A percentile compares a stretch with the other conserved stretches of the same genome.
These are phyloP conservation scores for Cataglyphis cursor DNA, from an alignment of 2,888 invertebrate genomes.

Conservation along the genomic window DNA sequence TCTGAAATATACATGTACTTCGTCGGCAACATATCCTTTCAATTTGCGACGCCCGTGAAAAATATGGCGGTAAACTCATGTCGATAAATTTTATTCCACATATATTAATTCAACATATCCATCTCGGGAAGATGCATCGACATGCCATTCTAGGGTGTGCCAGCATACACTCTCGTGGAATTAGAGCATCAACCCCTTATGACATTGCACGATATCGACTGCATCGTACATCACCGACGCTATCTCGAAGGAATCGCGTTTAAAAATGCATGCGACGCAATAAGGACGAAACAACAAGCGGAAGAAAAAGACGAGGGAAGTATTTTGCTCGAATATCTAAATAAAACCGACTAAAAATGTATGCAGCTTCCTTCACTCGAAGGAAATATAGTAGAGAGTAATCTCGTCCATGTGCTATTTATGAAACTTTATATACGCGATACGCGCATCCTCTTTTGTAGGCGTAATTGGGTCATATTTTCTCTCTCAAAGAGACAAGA, in stretches of 20 bases:
- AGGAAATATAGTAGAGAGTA: conserved; percentile 36
- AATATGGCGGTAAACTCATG: conserved; percentile 25
- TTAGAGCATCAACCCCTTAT: conserved; percentile 62
- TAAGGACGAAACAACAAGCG: conserved; percentile 43
- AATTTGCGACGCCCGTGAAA: conserved; percentile 5
- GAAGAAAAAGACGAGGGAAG: conserved; percentile 37
- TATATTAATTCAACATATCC: conserved; percentile 66
- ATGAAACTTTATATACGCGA: conserved; percentile 51
- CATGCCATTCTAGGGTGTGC: conserved; percentile 59
- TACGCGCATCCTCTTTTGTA: conserved; percentile 38
- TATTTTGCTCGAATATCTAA: conserved; percentile 51
- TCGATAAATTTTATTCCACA: conserved; percentile 62
- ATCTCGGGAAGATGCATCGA: conserved; percentile 62
- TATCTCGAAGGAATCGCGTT: conserved; percentile 52
- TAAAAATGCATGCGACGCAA: conserved; percentile 54
- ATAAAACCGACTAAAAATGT: conserved; percentile 52
- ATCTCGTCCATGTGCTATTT: conserved; percentile 55
- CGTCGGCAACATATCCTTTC: conserved; percentile 28
- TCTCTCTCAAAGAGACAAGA: conserved; percentile 50
- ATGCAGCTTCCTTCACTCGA: conserved; percentile 47
- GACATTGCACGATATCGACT: conserved; percentile 57
- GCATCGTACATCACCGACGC: conserved; percentile 48
- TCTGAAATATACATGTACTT: conserved; percentile 7
- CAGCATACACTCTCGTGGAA: conserved; percentile 54
- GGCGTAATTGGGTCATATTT: conserved; percentile 53